Base-by-base conservation (phyloP, 2,888 invertebrate species). In the Cerastis leucographa region DNA sequence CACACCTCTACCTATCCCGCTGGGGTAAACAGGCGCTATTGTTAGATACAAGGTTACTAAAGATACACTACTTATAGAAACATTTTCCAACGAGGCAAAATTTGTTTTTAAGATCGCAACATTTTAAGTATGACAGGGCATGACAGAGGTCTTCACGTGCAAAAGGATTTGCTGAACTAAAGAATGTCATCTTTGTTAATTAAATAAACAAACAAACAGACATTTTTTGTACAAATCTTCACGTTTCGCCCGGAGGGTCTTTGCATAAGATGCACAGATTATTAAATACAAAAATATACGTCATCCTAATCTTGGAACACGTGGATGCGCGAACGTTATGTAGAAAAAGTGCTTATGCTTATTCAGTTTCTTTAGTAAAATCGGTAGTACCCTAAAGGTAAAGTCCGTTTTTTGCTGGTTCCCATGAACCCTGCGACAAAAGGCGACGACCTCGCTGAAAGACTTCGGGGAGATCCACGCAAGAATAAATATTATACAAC, bases 401-500 rank as follows among this genome's bases (percentile, higher is more conserved):
- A 91, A 91, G 94, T 93, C 92, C 93, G 88, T 96, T 96, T 96
- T 96, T 96, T 96, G 96, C 94, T 83, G 88, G 94, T 96, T 96
- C 96, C 96, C 96, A 96, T 96, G 96, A 96, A 96, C 96, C 95
- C 94, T 92, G 91, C 75, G 94, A 96, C 96, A 96, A 96, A n/a
- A 94, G 90, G 95, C 87, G 84, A 86, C 96, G 96, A 96, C 96
- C 96, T 95, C 93, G 91, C 94, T 94, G 94, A 95, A 95, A 95
- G 95, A 94, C 93, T 91, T 91, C 92, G 91, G 91, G 89, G 91
- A 94, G 95, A 96, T 95, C 95, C 93, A 94, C 94, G 94, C 96
- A 95, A 96, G 96, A 96, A 96, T 96, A 96, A 96, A 96, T 96
- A 96, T 96, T 94, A 90, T 89, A 89, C 91, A 93, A 96, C 96